phyloP scores from a whole-genome alignment of 1,140 invertebrate species.

The Temnothorax longispinosus region DNA sequence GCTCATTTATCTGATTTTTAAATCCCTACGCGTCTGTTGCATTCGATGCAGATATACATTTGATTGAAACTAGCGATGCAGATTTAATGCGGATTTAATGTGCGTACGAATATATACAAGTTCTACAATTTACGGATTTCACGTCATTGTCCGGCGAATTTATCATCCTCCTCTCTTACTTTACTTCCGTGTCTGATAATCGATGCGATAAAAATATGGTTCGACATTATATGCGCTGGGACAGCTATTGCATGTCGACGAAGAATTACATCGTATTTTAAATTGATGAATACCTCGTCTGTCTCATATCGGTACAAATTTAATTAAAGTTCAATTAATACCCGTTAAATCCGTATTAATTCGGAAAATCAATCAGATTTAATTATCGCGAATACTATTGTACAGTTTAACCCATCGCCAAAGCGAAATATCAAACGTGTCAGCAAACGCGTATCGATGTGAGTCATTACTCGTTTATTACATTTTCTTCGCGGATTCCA shows the following conservation, averaged over 20 bases:
- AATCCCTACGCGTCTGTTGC: conserved; percentile 41
- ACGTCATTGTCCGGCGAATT: conserved; percentile 41
- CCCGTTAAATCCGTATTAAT: conserved; percentile 61
- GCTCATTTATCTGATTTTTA: conserved; percentile 54
- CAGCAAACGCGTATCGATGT: conserved; percentile 30
- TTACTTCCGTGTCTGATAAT: conserved; percentile 48
- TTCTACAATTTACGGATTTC: conserved; percentile 57
- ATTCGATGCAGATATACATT: conserved; percentile 20
- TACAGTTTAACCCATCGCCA: conserved; percentile 20
- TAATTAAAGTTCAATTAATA: conserved; percentile 64
- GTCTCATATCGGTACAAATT: conserved; percentile 52
- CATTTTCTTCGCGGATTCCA: conserved; percentile 32
- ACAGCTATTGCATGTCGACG: conserved; percentile 42
- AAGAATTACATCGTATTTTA: conserved; percentile 60
- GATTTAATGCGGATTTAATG: conserved; percentile 57
- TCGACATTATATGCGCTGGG: conserved; percentile 32
- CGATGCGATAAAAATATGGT: conserved; percentile 53
- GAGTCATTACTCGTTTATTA: conserved; percentile 54
- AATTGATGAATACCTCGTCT: conserved; percentile 46
- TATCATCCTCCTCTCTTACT: conserved; percentile 42
- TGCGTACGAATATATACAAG: conserved; percentile 24
- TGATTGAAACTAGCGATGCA: conserved; percentile 47
- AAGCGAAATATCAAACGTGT: conserved; percentile 54
- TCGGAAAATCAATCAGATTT: conserved; percentile 62
- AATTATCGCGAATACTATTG: conserved; percentile 55